Evolutionary conservation across 2,113 vertebrate genomes (phyloP).

Genomic region (Columba livia): DNA sequence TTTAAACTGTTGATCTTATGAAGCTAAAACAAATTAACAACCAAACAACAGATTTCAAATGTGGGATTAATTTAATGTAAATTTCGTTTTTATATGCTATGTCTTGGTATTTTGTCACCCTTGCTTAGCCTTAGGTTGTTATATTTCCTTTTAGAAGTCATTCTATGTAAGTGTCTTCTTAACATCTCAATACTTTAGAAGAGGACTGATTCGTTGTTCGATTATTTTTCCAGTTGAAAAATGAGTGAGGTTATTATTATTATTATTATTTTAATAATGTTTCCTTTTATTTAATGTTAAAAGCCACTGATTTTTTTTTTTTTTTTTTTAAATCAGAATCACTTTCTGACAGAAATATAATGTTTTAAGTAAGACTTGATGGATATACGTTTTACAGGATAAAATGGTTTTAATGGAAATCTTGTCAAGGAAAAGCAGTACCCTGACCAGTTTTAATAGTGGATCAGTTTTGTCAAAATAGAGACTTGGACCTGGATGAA

Average conservation of each 20-base stretch:
- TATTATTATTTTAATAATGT: background rate
- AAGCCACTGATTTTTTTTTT: background rate
- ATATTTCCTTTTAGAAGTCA: background rate
- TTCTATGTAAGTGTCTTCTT: background rate
- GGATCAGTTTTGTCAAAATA: background rate
- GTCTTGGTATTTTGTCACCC: background rate
- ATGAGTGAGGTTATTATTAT: background rate
- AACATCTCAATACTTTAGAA: background rate
- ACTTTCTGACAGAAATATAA: background rate
- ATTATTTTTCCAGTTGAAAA: background rate
- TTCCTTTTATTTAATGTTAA: background rate
- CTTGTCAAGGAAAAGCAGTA: background rate
- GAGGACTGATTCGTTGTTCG: background rate
- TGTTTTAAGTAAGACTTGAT: background rate
- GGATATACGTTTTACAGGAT: background rate
- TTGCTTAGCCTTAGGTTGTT: background rate
- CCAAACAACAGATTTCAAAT: background rate
- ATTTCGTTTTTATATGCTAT: background rate
- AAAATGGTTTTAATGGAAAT: background rate
- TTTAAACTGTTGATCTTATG: constrained; percentile 8
- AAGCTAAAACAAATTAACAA: background rate
- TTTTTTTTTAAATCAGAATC: background rate
- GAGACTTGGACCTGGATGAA: background rate
- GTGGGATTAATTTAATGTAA: background rate
- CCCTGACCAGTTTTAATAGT: background rate